These are phyloP conservation scores for Scaptomyza parva DNA, from an alignment of 2,888 invertebrate genomes.

Conservation along the genomic window DNA sequence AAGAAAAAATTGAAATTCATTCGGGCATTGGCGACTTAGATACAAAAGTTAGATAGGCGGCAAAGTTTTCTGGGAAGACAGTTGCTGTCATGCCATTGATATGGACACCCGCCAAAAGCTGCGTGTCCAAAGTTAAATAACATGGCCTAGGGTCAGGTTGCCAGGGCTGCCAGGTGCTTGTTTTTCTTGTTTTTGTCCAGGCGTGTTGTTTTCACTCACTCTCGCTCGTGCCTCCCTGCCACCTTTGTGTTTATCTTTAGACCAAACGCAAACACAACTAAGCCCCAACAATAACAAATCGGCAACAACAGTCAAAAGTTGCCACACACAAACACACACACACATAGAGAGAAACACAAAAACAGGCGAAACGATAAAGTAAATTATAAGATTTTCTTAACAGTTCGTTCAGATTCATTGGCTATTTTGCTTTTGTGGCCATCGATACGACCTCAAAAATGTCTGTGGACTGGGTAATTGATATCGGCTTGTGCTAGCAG, in stretches of 20 bases:
- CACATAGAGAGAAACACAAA: too few species aligned
- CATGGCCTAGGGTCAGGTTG: constrained; percentile 62
- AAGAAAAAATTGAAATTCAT: constrained; percentile 8
- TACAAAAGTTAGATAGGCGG: constrained; percentile 7
- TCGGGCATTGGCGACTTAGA: constrained; percentile 17
- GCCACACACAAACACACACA: constrained; percentile 29
- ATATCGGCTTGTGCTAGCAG: constrained; percentile 49
- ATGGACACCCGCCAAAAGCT: constrained; percentile 60
- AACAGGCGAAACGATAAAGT: constrained; percentile 41
- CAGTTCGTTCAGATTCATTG: constrained; percentile 39
- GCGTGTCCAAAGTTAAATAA: constrained; percentile 72
- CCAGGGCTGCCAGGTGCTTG: constrained; percentile 59
- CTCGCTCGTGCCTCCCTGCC: constrained; percentile 10
- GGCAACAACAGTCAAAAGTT: constrained; percentile 55
- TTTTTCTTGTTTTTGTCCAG: constrained; percentile 30
- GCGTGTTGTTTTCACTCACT: background rate
- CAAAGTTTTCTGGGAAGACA: constrained; percentile 37
- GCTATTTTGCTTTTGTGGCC: constrained; percentile 33
- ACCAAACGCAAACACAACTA: constrained; percentile 71
- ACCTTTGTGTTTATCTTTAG: constrained; percentile 66
- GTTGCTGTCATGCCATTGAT: constrained; percentile 53
- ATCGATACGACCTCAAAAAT: constrained; percentile 29
- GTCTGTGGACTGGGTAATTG: constrained; percentile 59
- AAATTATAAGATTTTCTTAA: constrained; percentile 69
- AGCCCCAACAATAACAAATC: constrained; percentile 59